Conservation (phyloP, 2,797 vertebrate genomes). For the Notolabrus celidotus region DNA sequence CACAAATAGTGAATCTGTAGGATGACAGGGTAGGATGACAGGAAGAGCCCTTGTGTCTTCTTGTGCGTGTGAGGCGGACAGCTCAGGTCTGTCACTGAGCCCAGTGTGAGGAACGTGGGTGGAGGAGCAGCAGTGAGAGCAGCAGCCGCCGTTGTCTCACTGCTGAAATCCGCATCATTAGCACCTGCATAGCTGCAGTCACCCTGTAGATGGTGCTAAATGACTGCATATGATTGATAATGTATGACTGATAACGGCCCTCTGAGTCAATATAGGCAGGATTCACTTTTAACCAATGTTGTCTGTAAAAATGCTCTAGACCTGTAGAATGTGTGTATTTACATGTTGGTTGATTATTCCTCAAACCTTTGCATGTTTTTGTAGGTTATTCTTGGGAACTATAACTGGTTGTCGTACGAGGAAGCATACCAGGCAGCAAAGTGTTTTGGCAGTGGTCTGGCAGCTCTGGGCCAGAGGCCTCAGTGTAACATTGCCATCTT, state of each 20-base stretch:
- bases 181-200: conserved; percentile 20
- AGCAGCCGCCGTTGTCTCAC: conserved; percentile 11
- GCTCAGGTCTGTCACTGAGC: conserved; percentile 22
- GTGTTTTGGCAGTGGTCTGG: conserved; percentile 93
- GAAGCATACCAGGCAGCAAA: conserved; percentile 88
- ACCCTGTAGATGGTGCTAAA: conserved; percentile 67
- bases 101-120: conserved; percentile 49
- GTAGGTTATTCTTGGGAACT: conserved; percentile 96
- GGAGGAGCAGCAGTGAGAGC: conserved; percentile 15
- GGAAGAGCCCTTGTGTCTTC: conserved; percentile 9
- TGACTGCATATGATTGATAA: conserved; percentile 17
- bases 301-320: not conserved
- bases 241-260: not conserved
- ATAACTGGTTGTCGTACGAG: conserved; percentile 94
- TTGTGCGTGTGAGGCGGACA: conserved; percentile 10
- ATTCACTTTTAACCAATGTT: not conserved
- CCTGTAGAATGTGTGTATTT: too few species aligned
- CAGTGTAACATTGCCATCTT: conserved; percentile 96
- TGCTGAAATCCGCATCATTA: conserved; percentile 21
- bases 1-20: not conserved
- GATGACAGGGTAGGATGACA: conserved; percentile 1
- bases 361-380: conserved; percentile 9
- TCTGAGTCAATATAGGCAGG: not conserved
- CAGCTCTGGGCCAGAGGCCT: conserved; percentile 91
- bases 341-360: not conserved